phyloP scores from a whole-genome alignment of 2,888 invertebrate species.

The Chromoteleia sp. region DNA sequence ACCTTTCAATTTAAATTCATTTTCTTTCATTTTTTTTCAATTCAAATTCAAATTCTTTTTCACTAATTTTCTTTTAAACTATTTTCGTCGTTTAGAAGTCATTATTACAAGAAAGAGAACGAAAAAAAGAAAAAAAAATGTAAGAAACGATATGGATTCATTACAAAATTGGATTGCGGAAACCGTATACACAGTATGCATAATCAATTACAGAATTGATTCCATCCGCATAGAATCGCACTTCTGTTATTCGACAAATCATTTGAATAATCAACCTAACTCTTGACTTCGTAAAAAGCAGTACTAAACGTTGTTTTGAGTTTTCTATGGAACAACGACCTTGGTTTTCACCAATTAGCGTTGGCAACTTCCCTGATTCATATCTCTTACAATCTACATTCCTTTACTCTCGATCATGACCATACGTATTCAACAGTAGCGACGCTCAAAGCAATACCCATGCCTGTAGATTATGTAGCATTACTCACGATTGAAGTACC shows the following conservation, averaged over 20 bases:
- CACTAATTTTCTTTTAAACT: too few relatives aligned
- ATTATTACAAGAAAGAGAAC: not conserved
- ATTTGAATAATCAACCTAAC: constrained; percentile 69
- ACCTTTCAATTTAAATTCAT: too few relatives aligned
- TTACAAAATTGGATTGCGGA: constrained; percentile 41
- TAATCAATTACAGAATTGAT: constrained; percentile 66
- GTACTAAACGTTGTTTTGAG: constrained; percentile 46
- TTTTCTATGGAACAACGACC: constrained; percentile 36
- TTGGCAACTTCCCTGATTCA: constrained; percentile 78
- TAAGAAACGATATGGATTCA: constrained; percentile 28
- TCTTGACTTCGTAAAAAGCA: constrained; percentile 66
- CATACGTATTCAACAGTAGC: constrained; percentile 63
- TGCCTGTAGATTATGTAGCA: constrained; percentile 44
- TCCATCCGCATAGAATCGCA: constrained; percentile 35
- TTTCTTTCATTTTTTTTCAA: too few relatives aligned
- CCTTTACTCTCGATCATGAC: constrained; percentile 74
- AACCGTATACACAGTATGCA: constrained; percentile 54
- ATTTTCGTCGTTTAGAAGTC: too few relatives aligned
- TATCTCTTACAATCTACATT: constrained; percentile 80
- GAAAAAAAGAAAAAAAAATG: not conserved
- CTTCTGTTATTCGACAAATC: constrained; percentile 43
- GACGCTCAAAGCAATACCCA: constrained; percentile 59
- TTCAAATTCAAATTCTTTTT: too few relatives aligned
- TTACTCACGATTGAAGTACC: constrained; percentile 55
- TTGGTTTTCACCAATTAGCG: constrained; percentile 80